Base-by-base conservation (phyloP, 2,113 vertebrate genomes). In the Peromyscus maniculatus region DNA sequence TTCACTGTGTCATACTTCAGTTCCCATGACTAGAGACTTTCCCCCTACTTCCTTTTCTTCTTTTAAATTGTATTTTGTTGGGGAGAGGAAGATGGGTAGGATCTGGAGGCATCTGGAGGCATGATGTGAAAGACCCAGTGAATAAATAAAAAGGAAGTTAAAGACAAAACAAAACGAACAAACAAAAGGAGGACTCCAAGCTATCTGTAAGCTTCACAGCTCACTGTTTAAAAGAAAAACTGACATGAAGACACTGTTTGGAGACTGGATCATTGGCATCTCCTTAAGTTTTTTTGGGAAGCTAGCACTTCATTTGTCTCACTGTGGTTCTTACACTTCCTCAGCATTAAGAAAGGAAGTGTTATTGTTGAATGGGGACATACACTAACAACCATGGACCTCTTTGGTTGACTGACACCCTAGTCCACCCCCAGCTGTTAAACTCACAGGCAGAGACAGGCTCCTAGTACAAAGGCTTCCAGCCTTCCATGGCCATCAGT, bases 311-410 rank as follows among this genome's bases (percentile, higher is more conserved):
- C 24, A 43, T 39, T 69, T 46, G 36, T 19, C 13, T 78, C 8
- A n/a, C 1, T 16, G 21, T 28, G 26, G 59, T 82, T 64, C 82
- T 36, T 84, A 33, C 19, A 59, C 8, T 64, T 36, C 10, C 66
- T 36, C 83, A 59, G 52, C 43, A 55, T 91, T 87, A 94, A 79
- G 17, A 69, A 84, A 88, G 89, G 62, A 95, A 95, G 7, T 21
- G 26, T 24, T 36, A 2, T 31, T 67, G 39, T 57, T 49, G 16
- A 95, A 55, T 46, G 67, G 8, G 6, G 16, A 3, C 74, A 21
- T 79, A 69, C 87, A 21, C 64, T 78, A 59, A 82, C 1, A 93
- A 36, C 7, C 17, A 0, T 28, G 84, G 31, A 46, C 46, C 52
- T 87, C 26, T 64, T 10, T 71, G 66, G 28, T n/a, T 75, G 87